These are phyloP conservation scores for Deroplatys truncata DNA, from an alignment of 2,888 invertebrate species.

Conservation along the genomic window DNA sequence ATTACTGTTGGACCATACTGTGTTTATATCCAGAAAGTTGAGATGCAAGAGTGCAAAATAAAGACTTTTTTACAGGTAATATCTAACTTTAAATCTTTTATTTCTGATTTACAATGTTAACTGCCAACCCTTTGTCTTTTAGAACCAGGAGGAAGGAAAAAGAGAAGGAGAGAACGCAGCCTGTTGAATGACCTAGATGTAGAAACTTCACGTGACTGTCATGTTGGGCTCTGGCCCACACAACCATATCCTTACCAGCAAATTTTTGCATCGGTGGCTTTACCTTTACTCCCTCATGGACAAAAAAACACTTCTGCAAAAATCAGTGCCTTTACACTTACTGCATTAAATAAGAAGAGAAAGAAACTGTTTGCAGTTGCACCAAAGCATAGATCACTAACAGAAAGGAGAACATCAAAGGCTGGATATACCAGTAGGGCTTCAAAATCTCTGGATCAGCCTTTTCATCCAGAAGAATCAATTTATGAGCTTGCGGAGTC, in stretches of 20 bases:
- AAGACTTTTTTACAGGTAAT: no score
- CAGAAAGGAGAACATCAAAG: background rate
- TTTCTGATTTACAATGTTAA: background rate
- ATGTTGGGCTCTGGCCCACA: background rate
- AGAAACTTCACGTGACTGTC: background rate
- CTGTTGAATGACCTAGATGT: conserved; percentile 1
- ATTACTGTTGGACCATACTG: no score
- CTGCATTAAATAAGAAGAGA: background rate
- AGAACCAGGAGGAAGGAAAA: conserved; percentile 2
- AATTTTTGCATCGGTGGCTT: background rate
- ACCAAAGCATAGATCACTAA: background rate
- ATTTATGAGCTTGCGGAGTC: background rate
- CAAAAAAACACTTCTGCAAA: background rate
- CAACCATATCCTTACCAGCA: background rate
- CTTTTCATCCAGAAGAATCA: background rate
- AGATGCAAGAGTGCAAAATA: no score
- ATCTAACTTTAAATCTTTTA: no score
- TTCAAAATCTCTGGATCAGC: background rate
- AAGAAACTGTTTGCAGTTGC: background rate
- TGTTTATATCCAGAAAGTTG: no score
- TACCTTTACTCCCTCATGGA: background rate
- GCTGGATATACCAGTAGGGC: background rate
- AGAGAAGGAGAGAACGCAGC: background rate
- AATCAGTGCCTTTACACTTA: background rate
- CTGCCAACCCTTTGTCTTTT: background rate